These are phyloP conservation scores for Micrastur ruficollis DNA, from an alignment of 2,797 vertebrate genomes.

Conservation along the genomic window DNA sequence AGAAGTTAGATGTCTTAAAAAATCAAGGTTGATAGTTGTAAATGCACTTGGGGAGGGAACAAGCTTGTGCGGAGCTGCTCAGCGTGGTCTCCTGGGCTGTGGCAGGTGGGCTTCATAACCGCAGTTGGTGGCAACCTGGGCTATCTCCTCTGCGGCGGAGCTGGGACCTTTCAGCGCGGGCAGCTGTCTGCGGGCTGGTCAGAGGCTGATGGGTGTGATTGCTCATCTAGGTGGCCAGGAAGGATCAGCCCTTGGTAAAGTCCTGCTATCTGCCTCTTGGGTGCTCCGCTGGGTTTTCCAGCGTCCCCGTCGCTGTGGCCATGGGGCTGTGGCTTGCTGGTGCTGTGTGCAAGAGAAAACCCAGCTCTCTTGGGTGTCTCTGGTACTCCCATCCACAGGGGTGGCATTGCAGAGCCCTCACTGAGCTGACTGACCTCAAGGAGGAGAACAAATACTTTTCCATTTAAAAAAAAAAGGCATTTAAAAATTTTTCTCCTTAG, in stretches of 20 bases:
- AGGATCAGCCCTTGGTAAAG: background rate
- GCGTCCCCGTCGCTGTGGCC: rapidly evolving
- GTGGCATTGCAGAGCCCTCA: background rate
- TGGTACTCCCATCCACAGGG: background rate
- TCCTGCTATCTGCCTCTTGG: background rate
- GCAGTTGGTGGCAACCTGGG: background rate
- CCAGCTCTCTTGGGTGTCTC: background rate
- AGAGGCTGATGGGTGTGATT: background rate
- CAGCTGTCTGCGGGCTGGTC: background rate
- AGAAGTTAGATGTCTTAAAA: background rate
- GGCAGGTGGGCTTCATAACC: background rate
- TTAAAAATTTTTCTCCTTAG: background rate
- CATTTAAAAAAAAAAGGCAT: background rate
- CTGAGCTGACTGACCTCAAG: background rate
- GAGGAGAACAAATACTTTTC: background rate
- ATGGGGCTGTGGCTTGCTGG: rapidly evolving
- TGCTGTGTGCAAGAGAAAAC: background rate
- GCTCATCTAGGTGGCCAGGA: rapidly evolving
- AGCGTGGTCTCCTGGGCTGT: background rate
- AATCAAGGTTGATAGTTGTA: background rate
- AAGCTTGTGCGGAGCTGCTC: background rate
- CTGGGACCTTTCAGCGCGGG: background rate
- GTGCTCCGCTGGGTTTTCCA: background rate
- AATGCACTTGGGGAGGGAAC: background rate
- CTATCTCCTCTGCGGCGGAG: background rate